Evolutionary conservation across 2,797 vertebrate species (phyloP).

Genomic region (Tokudaia muenninki): DNA sequence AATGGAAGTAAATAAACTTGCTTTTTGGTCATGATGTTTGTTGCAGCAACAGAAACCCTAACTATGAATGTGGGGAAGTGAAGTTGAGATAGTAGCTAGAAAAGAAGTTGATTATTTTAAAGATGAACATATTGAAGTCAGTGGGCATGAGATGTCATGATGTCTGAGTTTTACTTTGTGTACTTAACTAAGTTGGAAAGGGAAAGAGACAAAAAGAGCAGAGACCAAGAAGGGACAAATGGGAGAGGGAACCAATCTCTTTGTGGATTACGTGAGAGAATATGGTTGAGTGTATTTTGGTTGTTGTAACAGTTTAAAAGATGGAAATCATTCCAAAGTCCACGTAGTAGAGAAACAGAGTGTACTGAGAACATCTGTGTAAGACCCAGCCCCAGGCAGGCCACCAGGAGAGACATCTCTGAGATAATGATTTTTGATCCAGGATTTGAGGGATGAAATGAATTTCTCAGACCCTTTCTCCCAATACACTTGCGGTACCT

Average conservation of each 20-base stretch:
- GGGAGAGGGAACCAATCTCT: neutral
- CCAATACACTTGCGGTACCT: neutral
- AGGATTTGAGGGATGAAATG: conserved; percentile 25
- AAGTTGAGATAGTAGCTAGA: neutral
- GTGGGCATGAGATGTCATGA: neutral
- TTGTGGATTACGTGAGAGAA: neutral
- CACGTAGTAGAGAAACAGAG: neutral
- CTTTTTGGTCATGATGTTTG: neutral
- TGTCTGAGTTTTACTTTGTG: neutral
- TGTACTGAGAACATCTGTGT: neutral
- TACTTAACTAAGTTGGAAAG: neutral
- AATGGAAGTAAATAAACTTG: neutral
- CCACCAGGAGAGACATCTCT: conserved; percentile 23
- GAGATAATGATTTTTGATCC: conserved; percentile 45
- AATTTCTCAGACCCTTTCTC: conserved; percentile 42
- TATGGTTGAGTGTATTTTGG: neutral
- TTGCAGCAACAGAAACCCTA: neutral
- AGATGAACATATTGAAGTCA: neutral
- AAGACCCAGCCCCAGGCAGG: neutral
- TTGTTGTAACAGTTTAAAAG: neutral
- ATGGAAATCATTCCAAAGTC: neutral
- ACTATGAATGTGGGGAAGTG: neutral
- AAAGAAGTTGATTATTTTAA: conserved; percentile 4
- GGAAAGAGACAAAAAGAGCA: neutral
- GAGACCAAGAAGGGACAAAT: neutral